Percentiles rank a stretch among this genome's conserved stretches.
Evolutionary conservation across 2,797 vertebrate species (phyloP).

Genomic region (Anas bahamensis): DNA sequence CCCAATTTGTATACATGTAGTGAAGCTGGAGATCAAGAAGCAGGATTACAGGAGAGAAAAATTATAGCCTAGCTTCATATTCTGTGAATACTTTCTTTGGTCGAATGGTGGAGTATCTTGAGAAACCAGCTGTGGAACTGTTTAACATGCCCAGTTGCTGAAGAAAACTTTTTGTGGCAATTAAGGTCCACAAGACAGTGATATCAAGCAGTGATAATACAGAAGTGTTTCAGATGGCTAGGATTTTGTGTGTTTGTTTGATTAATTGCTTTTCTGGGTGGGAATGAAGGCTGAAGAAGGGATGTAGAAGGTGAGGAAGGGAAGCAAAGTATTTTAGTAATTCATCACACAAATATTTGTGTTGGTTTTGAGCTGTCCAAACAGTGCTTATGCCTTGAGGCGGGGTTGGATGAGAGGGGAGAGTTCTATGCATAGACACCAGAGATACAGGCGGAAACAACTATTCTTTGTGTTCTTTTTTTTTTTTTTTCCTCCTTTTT

Average conservation of each 20-base stretch:
- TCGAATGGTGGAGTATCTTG: not conserved
- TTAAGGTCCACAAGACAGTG: not conserved
- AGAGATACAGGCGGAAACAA: not conserved
- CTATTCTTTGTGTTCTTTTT: not conserved
- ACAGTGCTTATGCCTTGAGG: not conserved
- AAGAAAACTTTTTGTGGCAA: not conserved
- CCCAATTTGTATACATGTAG: fast-evolving
- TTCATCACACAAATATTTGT: not conserved
- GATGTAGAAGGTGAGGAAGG: not conserved
- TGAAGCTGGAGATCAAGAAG: not conserved
- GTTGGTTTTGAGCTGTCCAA: not conserved
- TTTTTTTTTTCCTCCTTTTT: not conserved
- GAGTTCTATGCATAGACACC: not conserved
- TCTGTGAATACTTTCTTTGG: not conserved
- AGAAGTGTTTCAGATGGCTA: not conserved
- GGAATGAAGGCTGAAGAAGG: not conserved
- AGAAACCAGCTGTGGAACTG: not conserved
- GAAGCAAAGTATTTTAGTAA: not conserved
- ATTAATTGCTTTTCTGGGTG: not conserved
- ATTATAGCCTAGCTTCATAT: not conserved
- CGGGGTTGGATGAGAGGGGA: not conserved
- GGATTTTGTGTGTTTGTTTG: not conserved
- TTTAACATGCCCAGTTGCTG: not conserved
- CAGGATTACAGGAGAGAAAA: not conserved
- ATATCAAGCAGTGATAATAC: not conserved